Percentiles rank a stretch among this genome's conserved stretches.
These are phyloP conservation scores for Apostichopus japonicus DNA, from an alignment of 35 echinoderm and acorn worm genomes.

Conservation along the genomic window DNA sequence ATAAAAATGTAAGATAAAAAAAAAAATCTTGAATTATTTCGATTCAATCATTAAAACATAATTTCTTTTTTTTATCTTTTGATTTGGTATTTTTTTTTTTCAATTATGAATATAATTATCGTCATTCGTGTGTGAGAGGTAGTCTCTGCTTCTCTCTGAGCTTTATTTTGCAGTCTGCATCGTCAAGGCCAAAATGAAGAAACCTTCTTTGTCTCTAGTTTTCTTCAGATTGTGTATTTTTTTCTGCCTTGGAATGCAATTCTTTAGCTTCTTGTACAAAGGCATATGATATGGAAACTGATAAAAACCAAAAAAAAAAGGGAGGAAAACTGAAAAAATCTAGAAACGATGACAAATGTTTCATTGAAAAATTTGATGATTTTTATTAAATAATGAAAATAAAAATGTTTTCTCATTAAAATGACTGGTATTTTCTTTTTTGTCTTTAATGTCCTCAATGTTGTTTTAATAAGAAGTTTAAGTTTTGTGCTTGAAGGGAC, in stretches of 20 bases:
- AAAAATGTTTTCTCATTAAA: background rate
- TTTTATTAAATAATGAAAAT: conserved; percentile 7
- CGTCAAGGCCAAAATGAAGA: background rate
- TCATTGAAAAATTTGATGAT: conserved; percentile 1
- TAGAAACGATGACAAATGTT: background rate
- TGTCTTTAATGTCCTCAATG: background rate
- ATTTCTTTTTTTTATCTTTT: too few species aligned
- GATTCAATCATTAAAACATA: too few species aligned
- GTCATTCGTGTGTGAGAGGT: background rate
- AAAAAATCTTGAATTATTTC: too few species aligned
- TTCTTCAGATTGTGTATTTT: conserved; percentile 5
- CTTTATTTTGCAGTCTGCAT: background rate
- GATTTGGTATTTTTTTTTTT: background rate
- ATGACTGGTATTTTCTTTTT: background rate
- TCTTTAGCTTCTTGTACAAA: background rate
- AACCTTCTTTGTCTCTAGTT: background rate
- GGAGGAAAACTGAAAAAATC: background rate
- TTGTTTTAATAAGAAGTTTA: too few species aligned
- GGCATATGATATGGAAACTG: background rate
- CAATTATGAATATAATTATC: conserved; percentile 2
- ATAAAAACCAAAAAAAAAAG: background rate
- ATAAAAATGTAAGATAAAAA: too few species aligned
- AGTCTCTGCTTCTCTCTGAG: background rate
- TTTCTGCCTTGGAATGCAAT: background rate
- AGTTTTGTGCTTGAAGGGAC: too few species aligned